Base-by-base conservation (phyloP, 2,797 vertebrate species). In the Xiphophorus birchmanni region DNA sequence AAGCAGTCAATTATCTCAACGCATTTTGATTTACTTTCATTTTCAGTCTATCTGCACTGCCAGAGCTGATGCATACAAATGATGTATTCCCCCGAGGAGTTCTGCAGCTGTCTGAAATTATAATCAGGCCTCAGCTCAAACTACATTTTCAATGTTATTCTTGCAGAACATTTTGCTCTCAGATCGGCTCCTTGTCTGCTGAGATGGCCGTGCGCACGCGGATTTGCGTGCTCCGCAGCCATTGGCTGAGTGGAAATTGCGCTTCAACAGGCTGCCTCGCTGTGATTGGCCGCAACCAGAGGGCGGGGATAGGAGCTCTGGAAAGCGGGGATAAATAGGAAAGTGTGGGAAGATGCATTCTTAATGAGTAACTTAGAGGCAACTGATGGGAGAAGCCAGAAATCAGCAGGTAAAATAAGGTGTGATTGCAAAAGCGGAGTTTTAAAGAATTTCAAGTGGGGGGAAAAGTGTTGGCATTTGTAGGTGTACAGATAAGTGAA, bases 321-420 rank as follows among this genome's bases (percentile, higher is more conserved):
- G 89, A 84, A 93, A 95, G 94, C 91, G 89, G 56, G 85, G 81
- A 96, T 96, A 96, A 95, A 96, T 94, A 84, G 82, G 85, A 67
- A 82, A 17, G 80, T 65, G 81, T 77, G 75, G 56, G 76, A 84
- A 67, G 84, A 23, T 5, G 1, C 3, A 13, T n/a, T 4, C 12
- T 45, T 26, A 6, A 45, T 71, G 44, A 26, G 12, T 7, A 45
- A 45, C 5, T 7, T 44, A 5, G 11, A 5, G 42, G 21, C 21
- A 23, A 37, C 21, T 42, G 67, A 13, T 11, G 67, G 40, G 37
- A 69, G 67, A 40, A 23, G 65, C 0, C 23, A 45, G 11, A 45
- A 44, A n/a, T 15, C 26, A 2, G 23, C 37, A 42, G 21, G 4
- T 6, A n/a, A 17, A 45, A 23, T 4, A 23, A 32, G 32, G 60